Percentiles rank a stretch among this genome's conserved stretches.
Evolutionary conservation across 2,797 vertebrate genomes (phyloP).

Genomic region (Phoebastria nigripes): DNA sequence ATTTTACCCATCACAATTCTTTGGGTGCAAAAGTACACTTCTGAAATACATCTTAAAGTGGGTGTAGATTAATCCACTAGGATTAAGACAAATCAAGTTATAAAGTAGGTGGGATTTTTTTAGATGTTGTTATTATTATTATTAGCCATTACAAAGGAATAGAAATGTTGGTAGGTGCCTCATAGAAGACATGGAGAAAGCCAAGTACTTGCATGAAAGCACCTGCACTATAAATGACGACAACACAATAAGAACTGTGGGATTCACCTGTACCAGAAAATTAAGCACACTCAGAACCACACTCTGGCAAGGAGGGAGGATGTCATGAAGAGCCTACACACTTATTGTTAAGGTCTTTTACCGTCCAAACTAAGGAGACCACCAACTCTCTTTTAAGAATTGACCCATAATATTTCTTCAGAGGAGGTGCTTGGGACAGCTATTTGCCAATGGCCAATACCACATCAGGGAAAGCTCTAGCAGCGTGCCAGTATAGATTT

Average conservation of each 20-base stretch:
- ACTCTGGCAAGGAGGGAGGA: background rate
- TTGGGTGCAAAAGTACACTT: background rate
- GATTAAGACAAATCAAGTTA: background rate
- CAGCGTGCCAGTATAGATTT: background rate
- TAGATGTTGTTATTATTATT: background rate
- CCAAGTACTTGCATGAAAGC: background rate
- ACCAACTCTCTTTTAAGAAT: background rate
- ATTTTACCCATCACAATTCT: rapidly evolving
- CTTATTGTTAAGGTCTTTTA: background rate
- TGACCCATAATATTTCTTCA: background rate
- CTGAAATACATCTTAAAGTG: background rate
- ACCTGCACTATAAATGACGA: background rate
- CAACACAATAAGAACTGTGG: background rate
- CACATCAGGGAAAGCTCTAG: background rate
- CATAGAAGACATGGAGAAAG: rapidly evolving
- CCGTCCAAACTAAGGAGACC: background rate
- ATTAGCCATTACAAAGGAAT: background rate
- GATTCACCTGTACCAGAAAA: background rate
- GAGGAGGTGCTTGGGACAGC: background rate
- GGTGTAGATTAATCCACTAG: background rate
- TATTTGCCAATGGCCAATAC: background rate
- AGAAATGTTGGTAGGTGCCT: background rate
- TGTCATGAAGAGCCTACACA: background rate
- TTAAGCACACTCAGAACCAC: background rate
- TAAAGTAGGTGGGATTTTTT: background rate